These are phyloP conservation scores for Drosophila santomea DNA, from an alignment of 1,140 invertebrate genomes.

Conservation along the genomic window DNA sequence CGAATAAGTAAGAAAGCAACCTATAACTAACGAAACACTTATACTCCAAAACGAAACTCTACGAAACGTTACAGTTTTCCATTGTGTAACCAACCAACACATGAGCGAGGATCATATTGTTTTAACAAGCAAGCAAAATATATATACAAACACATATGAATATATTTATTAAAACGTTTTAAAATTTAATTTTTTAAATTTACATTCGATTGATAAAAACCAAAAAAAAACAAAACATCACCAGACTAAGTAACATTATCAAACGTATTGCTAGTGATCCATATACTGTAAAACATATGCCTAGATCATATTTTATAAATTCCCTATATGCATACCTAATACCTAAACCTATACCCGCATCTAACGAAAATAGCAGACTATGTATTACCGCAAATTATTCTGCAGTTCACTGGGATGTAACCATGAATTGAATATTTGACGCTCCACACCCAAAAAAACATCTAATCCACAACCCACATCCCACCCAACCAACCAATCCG, in stretches of 20 bases:
- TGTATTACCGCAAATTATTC: slow-evolving; percentile 27
- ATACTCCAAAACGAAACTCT: slow-evolving; percentile 72
- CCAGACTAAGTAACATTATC: slow-evolving; percentile 36
- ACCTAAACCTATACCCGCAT: slow-evolving; percentile 37
- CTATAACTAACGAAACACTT: slow-evolving; percentile 70
- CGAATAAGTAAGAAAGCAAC: neutral
- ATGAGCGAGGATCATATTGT: slow-evolving; percentile 42
- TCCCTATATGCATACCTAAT: slow-evolving; percentile 35
- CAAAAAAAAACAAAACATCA: slow-evolving; percentile 2
- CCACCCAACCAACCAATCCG: neutral
- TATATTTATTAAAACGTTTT: slow-evolving; percentile 48
- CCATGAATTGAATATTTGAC: slow-evolving; percentile 22
- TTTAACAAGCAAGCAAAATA: slow-evolving; percentile 33
- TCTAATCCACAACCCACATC: slow-evolving; percentile 5
- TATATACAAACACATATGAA: slow-evolving; percentile 42
- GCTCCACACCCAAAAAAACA: neutral
- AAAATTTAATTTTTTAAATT: slow-evolving; percentile 41
- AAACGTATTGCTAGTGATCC: slow-evolving; percentile 45
- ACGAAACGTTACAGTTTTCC: slow-evolving; percentile 72
- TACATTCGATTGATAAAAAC: slow-evolving; percentile 31
- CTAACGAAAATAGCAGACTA: slow-evolving; percentile 15
- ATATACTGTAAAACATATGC: slow-evolving; percentile 48
- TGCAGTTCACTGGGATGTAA: slow-evolving; percentile 4
- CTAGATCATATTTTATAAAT: slow-evolving; percentile 44
- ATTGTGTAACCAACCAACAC: slow-evolving; percentile 51